A percentile compares a stretch with the other conserved stretches of the same genome.
These are phyloP conservation scores for Pempheris klunzingeri DNA, from an alignment of 2,797 vertebrate species.

Conservation along the genomic window DNA sequence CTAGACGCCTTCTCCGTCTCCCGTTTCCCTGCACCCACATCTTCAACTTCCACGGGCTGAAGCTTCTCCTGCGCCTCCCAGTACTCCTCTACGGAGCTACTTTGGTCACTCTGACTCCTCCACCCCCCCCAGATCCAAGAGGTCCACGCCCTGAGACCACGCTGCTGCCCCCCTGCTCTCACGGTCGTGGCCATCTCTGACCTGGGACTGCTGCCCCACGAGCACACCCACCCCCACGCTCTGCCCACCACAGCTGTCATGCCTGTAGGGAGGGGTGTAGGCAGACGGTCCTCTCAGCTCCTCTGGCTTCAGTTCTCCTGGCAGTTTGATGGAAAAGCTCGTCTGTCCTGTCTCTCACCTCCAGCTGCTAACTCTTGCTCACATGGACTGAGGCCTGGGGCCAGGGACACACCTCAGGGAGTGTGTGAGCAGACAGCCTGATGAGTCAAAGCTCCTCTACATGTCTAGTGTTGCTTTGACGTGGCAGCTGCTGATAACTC, in stretches of 20 bases:
- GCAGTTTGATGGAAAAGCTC: constrained; percentile 4
- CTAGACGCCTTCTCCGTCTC: constrained; percentile 34
- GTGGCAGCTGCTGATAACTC: neutral
- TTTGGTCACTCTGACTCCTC: constrained; percentile 62
- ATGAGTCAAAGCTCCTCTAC: too few relatives aligned
- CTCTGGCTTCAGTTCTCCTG: constrained; percentile 2
- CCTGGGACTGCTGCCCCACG: constrained; percentile 60
- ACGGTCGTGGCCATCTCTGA: constrained; percentile 29
- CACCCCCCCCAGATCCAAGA: constrained; percentile 79
- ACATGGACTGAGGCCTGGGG: constrained; percentile 17
- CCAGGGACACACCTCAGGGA: constrained; percentile 54
- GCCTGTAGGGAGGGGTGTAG: constrained; percentile 4
- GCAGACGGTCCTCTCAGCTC: neutral
- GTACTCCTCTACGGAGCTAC: constrained; percentile 73
- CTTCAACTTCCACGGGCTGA: constrained; percentile 59
- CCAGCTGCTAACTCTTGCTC: constrained; percentile 36
- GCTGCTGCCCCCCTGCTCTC: constrained; percentile 32
- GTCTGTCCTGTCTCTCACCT: neutral
- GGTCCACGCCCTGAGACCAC: constrained; percentile 56
- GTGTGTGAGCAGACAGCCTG: constrained; percentile 30
- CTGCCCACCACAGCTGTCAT: constrained; percentile 80
- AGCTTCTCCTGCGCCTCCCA: constrained; percentile 83
- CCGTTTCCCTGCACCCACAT: constrained; percentile 53
- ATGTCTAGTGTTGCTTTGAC: constrained; percentile 19
- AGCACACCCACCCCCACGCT: constrained; percentile 83